These are phyloP conservation scores for Heterodera schachtii DNA, from an alignment of 1,140 invertebrate species.

Conservation along the genomic window DNA sequence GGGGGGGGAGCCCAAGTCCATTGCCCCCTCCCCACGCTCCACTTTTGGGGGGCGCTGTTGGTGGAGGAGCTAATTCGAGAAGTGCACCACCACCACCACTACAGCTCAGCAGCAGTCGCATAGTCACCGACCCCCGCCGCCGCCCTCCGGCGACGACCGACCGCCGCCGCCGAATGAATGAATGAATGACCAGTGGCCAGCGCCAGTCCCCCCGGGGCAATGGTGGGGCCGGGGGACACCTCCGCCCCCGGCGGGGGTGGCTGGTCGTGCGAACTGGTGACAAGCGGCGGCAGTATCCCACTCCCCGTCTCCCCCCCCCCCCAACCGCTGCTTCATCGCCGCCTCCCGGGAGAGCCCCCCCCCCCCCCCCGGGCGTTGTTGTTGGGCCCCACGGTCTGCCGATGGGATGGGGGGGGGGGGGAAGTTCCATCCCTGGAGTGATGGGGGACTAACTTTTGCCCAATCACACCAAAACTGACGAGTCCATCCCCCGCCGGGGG, in stretches of 20 bases:
- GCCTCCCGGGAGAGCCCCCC: neutral
- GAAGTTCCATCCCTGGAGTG: neutral
- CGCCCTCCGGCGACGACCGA: too few relatives aligned
- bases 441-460: neutral
- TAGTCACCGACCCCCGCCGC: too few relatives aligned
- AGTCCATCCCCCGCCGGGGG: neutral
- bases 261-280: conserved; percentile 13
- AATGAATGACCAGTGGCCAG: conserved; percentile 13
- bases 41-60: neutral
- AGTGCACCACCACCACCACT: neutral
- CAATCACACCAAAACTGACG: neutral
- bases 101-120: neutral
- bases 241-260: neutral
- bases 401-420: too few relatives aligned
- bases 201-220: neutral
- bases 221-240: too few relatives aligned
- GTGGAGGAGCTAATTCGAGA: neutral
- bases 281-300: conserved; percentile 8
- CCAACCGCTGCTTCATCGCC: too few relatives aligned
- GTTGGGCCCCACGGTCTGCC: too few relatives aligned
- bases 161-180: too few relatives aligned
- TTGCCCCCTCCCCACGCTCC: too few relatives aligned
- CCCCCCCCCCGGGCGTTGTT: too few relatives aligned
- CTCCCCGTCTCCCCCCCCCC: neutral
- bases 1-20: too few relatives aligned